Evolutionary conservation across 2,797 vertebrate genomes (phyloP), one percentile per base, ranked within the genome.

Genomic region (Xyrichtys novacula): DNA sequence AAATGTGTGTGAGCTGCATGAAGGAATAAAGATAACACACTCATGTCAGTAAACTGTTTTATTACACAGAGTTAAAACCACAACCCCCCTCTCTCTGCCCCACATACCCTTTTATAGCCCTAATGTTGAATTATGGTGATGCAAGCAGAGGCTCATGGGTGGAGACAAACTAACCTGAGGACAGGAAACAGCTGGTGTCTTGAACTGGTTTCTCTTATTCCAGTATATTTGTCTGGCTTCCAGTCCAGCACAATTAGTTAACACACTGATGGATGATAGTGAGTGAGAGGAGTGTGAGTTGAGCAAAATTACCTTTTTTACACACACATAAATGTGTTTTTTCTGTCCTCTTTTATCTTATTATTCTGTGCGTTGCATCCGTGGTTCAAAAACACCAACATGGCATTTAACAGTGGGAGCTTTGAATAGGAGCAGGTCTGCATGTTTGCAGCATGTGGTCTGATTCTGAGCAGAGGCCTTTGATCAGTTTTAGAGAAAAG

Each of bases 241-340:
- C 60, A 54, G 76, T 43, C 81, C 48, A 40, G 20, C 50, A 36
- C 58, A 71, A 48, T 74, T 71, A 85, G 69, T 83, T 79, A 59
- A 89, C 79, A 55, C 48, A 63, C 53, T 55, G 32, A 60, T 36
- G 50, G 20, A 29, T 62, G 56, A 73, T 47, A 65, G 48, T 53
- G 63, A 60, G 40, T 7, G 22, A 57, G 68, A 23, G 16, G 48
- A 66, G 64, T 34, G 29, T 69, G 52, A 48, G 34, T 36, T 64
- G 43, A 57, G 28, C n/a, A 46, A 71, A 69, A 73, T n/a, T 69
- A 60, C 42, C 61, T 52, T 65, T 63, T 69, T 34, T 62, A 58
- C 64, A 29, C 20, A 44, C 8, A 22, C 3, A 44, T 23, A 11
- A 2, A 3, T 4, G n/a, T 1, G 6, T 43, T 10, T 11, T 12